Conservation (phyloP, 2,797 vertebrate genomes). For the Pangasius macronema region DNA sequence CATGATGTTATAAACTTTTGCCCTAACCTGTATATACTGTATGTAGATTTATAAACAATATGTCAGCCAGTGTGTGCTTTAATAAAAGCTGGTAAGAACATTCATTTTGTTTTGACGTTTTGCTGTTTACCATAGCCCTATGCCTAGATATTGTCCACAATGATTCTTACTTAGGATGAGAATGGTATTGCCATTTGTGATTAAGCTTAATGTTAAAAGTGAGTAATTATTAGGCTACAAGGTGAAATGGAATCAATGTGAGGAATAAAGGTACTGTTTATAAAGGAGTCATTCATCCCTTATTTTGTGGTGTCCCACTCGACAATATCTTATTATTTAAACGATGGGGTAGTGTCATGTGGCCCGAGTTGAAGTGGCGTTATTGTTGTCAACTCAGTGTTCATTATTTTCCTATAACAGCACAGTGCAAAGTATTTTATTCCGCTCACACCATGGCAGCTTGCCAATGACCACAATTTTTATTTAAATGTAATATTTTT, state of each 20-base stretch:
- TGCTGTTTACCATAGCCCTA: not conserved
- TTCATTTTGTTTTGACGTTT: not conserved
- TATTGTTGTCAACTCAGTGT: not conserved
- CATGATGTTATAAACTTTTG: not conserved
- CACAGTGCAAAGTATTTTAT: not conserved
- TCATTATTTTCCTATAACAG: not conserved
- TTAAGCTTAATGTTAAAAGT: not conserved
- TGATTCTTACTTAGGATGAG: not conserved
- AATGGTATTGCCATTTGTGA: not conserved
- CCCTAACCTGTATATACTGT: not conserved
- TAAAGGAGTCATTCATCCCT: too few species aligned
- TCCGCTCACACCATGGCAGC: not conserved
- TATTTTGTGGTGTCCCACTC: too few species aligned
- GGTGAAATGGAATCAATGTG: conserved; percentile 12
- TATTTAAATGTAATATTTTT: not conserved
- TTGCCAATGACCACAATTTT: not conserved
- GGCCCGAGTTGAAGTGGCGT: not conserved
- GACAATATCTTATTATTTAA: too few species aligned
- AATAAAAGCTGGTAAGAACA: not conserved
- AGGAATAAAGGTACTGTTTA: too few species aligned
- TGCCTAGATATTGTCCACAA: not conserved
- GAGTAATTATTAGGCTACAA: not conserved
- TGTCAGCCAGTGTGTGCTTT: not conserved
- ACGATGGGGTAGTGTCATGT: not conserved
- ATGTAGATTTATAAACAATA: not conserved